phyloP scores from a whole-genome alignment of 2,797 vertebrate genomes.

The Tapirus indicus region DNA sequence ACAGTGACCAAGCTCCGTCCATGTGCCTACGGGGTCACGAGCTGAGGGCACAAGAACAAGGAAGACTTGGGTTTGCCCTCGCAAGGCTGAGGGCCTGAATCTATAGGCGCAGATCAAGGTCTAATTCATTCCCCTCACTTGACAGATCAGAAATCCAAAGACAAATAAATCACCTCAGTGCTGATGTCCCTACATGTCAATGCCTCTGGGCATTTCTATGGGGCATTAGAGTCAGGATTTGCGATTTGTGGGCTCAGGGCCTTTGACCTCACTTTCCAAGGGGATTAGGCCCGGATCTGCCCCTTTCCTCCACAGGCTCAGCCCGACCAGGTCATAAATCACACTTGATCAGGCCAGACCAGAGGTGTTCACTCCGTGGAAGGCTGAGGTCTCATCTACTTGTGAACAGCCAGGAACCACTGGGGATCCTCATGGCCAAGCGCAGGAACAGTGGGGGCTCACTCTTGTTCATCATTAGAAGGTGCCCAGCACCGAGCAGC shows the following conservation, averaged over 20 bases:
- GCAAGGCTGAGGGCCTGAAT: accelerated
- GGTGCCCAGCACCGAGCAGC: background rate
- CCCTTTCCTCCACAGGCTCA: background rate
- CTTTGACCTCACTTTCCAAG: background rate
- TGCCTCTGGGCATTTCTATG: too few species aligned
- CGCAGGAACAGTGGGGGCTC: background rate
- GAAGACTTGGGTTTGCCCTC: background rate
- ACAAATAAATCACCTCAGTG: background rate
- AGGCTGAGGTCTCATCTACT: background rate
- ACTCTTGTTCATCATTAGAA: background rate
- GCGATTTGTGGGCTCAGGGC: background rate
- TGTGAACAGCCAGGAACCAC: background rate
- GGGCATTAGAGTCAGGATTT: background rate
- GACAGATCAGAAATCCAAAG: background rate
- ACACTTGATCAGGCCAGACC: background rate
- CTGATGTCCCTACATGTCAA: background rate
- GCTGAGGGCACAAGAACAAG: background rate
- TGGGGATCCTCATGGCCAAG: background rate
- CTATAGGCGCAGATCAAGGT: too few species aligned
- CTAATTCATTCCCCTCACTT: background rate
- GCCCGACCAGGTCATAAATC: background rate
- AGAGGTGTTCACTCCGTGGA: background rate
- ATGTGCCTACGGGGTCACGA: accelerated
- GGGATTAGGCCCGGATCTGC: background rate
- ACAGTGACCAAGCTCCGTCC: background rate